Base-by-base conservation (phyloP, 2,888 invertebrate genomes). In the Sclerodermus sp. region DNA sequence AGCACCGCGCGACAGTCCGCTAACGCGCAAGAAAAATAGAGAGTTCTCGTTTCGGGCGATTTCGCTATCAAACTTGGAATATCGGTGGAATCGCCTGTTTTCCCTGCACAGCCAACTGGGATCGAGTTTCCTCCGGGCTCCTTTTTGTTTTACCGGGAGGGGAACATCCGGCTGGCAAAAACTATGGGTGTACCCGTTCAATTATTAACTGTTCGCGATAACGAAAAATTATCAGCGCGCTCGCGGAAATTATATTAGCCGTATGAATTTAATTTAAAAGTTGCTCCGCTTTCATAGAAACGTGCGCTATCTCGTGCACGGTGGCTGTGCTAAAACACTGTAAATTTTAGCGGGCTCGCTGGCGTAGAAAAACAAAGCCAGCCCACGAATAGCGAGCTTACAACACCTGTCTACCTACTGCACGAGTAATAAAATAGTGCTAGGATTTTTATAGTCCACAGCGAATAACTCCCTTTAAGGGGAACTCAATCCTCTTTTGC, bases 401-500 rank as follows among this genome's bases (percentile, higher is more conserved):
- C 34, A 34, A n/a, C 34, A 34, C 34, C 34, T 34, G 34, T 34
- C 34, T 34, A 4, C n/a, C 34, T 4, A 12, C n/a, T 12, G 13
- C 30, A 6, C 4, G 34, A 12, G 34, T 13, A 34, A 34, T 34
- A 34, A 34, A 30, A 34, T 13, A 12, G 6, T 34, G 12, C 23
- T 5, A 8, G 8, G 23, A 3, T 23, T 23, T 23, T 23, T 5
- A 23, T 23, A 23, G 4, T 23, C 4, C 23, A 8, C 23, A 5
- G 23, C 23, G 23, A 5, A 23, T 23, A 23, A 23, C 8, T 23
- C 23, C 8, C 23, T 23, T 23, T 23, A 23, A 8, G 4, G 23
- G 4, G 4, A 23, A 5, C 23, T 8, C 23, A 23, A 23, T 23
- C 23, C 23, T 23, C 23, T 23, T 23, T 64, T 62, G 54, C 58